Evolutionary conservation across 2,888 invertebrate genomes (phyloP).

Genomic region (Scaptomyza tumidula): DNA sequence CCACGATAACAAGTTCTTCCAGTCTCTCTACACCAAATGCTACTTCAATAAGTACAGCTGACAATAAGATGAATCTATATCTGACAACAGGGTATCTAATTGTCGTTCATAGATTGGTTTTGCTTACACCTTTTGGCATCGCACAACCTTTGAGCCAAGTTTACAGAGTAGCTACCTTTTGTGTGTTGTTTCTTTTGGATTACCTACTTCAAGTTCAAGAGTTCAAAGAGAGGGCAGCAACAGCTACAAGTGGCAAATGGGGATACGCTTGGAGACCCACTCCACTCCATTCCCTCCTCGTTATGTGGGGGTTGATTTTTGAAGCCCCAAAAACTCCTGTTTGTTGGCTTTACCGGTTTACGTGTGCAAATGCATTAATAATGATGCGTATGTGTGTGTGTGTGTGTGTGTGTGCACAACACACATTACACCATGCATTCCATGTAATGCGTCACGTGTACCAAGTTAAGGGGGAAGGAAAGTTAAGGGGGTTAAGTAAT

Average conservation of each 20-base stretch:
- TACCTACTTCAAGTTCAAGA: slow-evolving; percentile 52
- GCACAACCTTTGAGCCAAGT: background rate
- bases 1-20: no score
- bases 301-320: slow-evolving; percentile 51
- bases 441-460: slow-evolving; percentile 77
- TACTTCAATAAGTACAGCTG: background rate
- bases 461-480: background rate
- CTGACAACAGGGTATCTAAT: background rate
- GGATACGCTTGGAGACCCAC: slow-evolving; percentile 33
- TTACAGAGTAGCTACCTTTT: background rate
- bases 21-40: background rate
- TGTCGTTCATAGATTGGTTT: background rate
- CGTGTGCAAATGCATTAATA: slow-evolving; percentile 76
- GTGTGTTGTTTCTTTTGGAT: slow-evolving; percentile 4
- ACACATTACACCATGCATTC: slow-evolving; percentile 63
- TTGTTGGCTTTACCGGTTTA: slow-evolving; percentile 34
- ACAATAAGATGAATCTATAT: no score
- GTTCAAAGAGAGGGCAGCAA: slow-evolving; percentile 45
- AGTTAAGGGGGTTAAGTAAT: background rate
- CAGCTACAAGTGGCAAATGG: slow-evolving; percentile 67
- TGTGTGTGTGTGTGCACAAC: slow-evolving; percentile 76
- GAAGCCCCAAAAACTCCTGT: slow-evolving; percentile 23
- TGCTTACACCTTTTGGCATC: background rate
- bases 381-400: slow-evolving; percentile 79
- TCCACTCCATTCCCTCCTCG: background rate